These are phyloP conservation scores for Scartelaos histophorus DNA, from an alignment of 2,113 vertebrate species.

Conservation along the genomic window DNA sequence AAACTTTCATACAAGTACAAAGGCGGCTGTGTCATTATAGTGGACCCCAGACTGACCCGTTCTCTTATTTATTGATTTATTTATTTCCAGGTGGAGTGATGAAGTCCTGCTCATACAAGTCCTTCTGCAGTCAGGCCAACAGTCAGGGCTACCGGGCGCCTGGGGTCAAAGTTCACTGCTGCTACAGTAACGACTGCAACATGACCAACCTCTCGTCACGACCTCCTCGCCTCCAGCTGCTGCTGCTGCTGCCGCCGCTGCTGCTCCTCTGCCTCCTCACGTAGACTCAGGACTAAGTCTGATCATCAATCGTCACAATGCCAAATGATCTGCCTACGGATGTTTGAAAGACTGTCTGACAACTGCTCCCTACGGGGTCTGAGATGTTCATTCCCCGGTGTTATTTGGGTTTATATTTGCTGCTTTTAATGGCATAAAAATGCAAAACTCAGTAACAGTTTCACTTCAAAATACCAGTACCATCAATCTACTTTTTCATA, in stretches of 20 bases:
- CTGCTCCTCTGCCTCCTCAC: slow-evolving; percentile 53
- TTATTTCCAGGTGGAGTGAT: slow-evolving; percentile 81
- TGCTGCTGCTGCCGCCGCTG: slow-evolving; percentile 59
- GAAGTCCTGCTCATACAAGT: slow-evolving; percentile 89
- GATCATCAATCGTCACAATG: slow-evolving; percentile 15
- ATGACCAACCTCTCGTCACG: slow-evolving; percentile 59
- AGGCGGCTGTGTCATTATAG: neutral
- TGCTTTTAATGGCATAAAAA: neutral
- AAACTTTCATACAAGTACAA: neutral
- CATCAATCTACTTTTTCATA: neutral
- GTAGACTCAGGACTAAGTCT: slow-evolving; percentile 24
- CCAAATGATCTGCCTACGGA: slow-evolving; percentile 34
- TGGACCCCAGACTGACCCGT: slow-evolving; percentile 4
- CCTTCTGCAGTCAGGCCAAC: slow-evolving; percentile 86
- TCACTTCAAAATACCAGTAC: neutral
- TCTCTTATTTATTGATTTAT: slow-evolving; percentile 17
- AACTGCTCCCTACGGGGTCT: neutral
- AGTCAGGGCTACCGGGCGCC: slow-evolving; percentile 80
- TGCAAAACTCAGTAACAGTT: neutral
- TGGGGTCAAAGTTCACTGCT: slow-evolving; percentile 84
- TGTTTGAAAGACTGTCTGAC: neutral
- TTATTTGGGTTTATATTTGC: neutral
- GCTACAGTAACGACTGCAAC: slow-evolving; percentile 87
- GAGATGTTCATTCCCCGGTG: neutral
- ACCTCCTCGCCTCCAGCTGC: slow-evolving; percentile 37